A percentile compares a stretch with the other conserved stretches of the same genome.
Conservation (phyloP, 2,888 invertebrate genomes). For the Ormyrus pomaceus region DNA sequence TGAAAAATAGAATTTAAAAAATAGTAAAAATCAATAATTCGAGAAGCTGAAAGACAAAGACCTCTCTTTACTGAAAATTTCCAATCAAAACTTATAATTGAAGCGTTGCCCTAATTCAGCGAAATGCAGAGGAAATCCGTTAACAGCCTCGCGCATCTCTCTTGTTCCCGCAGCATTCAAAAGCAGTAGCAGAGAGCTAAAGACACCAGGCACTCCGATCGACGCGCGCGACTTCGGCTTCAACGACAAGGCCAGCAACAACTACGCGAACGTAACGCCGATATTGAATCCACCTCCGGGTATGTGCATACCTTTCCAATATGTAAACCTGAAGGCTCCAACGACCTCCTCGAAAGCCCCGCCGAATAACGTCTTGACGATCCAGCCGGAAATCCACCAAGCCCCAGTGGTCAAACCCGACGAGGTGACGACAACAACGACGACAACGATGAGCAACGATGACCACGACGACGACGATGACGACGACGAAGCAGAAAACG, state of each 20-base stretch:
- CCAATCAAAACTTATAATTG: no score
- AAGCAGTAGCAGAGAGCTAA: constrained; percentile 63
- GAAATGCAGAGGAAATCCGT: neutral
- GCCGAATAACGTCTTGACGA: constrained; percentile 34
- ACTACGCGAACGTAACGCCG: constrained; percentile 63
- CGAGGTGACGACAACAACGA: constrained; percentile 32
- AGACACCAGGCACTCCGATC: constrained; percentile 68
- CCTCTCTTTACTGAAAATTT: no score
- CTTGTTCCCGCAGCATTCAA: constrained; percentile 65
- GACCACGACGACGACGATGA: constrained; percentile 51
- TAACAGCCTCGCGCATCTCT: neutral
- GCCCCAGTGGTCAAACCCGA: neutral
- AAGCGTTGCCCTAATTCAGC: no score
- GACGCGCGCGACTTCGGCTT: constrained; percentile 47
- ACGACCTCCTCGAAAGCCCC: neutral
- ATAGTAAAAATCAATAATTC: no score
- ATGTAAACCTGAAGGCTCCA: constrained; percentile 62
- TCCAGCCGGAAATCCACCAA: constrained; percentile 47
- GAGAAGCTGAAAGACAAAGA: no score
- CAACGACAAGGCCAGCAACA: constrained; percentile 52
- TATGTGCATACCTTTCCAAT: constrained; percentile 69
- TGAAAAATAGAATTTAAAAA: no score
- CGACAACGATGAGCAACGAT: constrained; percentile 28
- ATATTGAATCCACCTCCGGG: constrained; percentile 63
- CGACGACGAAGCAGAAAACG: neutral